Conservation (phyloP, 2,797 vertebrate species). For the Rallus crepitans region DNA sequence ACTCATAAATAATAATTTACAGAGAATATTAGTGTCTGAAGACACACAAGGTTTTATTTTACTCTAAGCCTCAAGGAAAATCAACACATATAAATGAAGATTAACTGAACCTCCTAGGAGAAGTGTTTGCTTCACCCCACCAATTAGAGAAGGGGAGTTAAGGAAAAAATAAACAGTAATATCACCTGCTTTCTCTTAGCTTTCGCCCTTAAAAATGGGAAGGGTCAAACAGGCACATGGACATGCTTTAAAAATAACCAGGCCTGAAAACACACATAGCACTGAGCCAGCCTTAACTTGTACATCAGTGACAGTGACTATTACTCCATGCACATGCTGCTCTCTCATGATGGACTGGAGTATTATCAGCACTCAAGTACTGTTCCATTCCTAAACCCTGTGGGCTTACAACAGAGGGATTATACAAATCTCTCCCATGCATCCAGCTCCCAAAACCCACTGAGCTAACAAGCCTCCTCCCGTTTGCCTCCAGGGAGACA, state of each 20-base stretch:
- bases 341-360: not conserved
- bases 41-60: not conserved
- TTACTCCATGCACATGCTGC: not conserved
- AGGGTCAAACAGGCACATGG: not conserved
- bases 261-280: not conserved
- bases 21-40: not conserved
- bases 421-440: conserved; percentile 30
- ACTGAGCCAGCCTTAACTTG: not conserved
- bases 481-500: conserved; percentile 45
- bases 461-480: conserved; percentile 42
- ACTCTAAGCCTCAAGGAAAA: not conserved
- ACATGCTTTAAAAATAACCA: not conserved
- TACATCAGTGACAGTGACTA: not conserved
- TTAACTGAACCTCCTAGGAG: not conserved
- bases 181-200: not conserved
- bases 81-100: not conserved
- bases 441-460: conserved; percentile 37
- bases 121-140: not conserved
- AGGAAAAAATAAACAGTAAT: not conserved
- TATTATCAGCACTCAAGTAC: not conserved
- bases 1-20: not conserved
- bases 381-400: not conserved
- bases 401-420: not conserved
- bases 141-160: not conserved
- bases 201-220: not conserved